These are phyloP conservation scores for Morpho helenor DNA, from an alignment of 2,888 invertebrate genomes.

Conservation along the genomic window DNA sequence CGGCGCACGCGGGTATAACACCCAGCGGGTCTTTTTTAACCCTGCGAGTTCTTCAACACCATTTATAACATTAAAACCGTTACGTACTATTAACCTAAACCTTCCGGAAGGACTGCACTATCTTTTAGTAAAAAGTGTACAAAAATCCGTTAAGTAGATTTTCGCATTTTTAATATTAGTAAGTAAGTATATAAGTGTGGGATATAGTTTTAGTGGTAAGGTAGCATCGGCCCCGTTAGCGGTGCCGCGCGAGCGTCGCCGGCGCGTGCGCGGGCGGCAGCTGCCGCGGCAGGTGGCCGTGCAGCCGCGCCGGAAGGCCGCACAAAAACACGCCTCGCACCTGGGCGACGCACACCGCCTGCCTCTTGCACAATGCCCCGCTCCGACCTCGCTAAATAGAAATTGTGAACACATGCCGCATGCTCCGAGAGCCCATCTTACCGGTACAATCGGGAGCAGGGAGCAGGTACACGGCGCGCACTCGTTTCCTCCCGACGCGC, in stretches of 20 bases:
- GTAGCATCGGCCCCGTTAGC: too few relatives aligned
- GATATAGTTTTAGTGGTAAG: too few relatives aligned
- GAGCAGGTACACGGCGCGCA: conserved; percentile 28
- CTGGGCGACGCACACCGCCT: conserved; percentile 51
- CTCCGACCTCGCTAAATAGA: conserved; percentile 32
- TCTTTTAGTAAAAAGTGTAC: too few relatives aligned
- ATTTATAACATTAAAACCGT: too few relatives aligned
- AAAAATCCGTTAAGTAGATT: too few relatives aligned
- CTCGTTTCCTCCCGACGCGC: conserved; percentile 19
- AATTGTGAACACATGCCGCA: conserved; percentile 47
- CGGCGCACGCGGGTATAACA: too few relatives aligned
- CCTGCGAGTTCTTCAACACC: too few relatives aligned
- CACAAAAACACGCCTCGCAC: conserved; percentile 72
- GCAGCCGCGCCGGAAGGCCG: conserved; percentile 73
- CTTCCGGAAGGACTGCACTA: too few relatives aligned
- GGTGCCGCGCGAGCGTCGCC: background rate
- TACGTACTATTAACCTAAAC: too few relatives aligned
- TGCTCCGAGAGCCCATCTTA: conserved; percentile 27
- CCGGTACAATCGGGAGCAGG: conserved; percentile 29
- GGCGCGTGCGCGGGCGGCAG: conserved; percentile 58
- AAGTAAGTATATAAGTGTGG: too few relatives aligned
- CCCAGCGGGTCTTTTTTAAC: too few relatives aligned
- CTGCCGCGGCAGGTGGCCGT: conserved; percentile 67
- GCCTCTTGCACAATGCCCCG: conserved; percentile 66
- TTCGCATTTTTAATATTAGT: too few relatives aligned